Base-by-base conservation (phyloP, 2,888 invertebrate genomes). In the Tillus elongatus region DNA sequence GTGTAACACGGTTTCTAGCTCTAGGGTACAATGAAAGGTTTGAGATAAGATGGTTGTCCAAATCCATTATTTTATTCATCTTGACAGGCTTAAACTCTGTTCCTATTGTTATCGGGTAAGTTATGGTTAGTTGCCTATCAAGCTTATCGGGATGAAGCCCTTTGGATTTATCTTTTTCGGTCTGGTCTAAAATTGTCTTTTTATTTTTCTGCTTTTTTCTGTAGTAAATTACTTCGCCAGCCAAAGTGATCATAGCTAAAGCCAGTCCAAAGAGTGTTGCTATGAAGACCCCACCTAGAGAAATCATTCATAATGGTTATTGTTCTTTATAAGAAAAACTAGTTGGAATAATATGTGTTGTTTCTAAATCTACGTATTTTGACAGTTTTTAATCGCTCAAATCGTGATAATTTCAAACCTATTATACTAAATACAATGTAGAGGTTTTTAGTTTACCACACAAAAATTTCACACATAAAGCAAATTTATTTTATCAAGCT, bases 211-310 rank as follows among this genome's bases (percentile, higher is more conserved):
- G 68, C 49, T 74, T 75, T 0, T 71, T 60, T 41, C 75, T 74
- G 57, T 87, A 85, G 53, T 86, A 88, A 40, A 85, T 69, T 0
- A 91, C 82, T 63, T 91, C 91, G 51, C 79, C 78, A 0, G 77
- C 82, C 11, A 92, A 62, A 0, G 89, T 88, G 1, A 88, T 60
- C 83, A 91, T 85, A 0, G 91, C 90, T 35, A 91, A 57, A 0
- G 82, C 81, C 2, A 91, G 63, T 0, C 91, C 91, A 56, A 87
- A 84, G 0, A 90, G 66, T 0, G 90, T 90, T 0, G 90, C 90
- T 46, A 91, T 90, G 56, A 91, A 91, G 0, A 91, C 90, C 0
- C 91, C 91, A 33, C 87, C 85, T 84, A 59, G 6, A 58, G 62
- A 44, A 38, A n/a, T n/a, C n/a, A n/a, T n/a, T n/a, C n/a, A n/a